Evolutionary conservation across 2,888 invertebrate species (phyloP), one percentile per base, ranked within the genome.

Genomic region (Coecobrya sp.): DNA sequence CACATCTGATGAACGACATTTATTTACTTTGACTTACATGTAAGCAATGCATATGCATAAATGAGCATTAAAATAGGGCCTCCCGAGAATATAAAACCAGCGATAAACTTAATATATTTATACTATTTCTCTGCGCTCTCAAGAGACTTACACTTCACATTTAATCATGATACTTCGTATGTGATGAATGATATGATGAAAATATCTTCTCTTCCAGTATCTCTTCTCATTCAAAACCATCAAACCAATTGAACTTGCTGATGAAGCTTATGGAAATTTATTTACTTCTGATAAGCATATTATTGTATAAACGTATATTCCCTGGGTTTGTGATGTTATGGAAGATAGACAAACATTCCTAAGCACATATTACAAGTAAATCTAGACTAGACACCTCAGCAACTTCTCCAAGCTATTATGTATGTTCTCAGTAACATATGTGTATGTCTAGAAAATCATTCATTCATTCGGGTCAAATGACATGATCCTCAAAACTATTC

Each of bases 381-480:
- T 45, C 76, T 27, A 70, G 70, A 36, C 22, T 62, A 25, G 62
- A 8, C 5, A 4, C 55, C 8, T n/a, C n/a, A n/a, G n/a, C n/a
- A n/a, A n/a, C n/a, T n/a, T n/a, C n/a, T n/a, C 22, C 5, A 70
- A 36, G 1, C 16, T 68, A 30, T 25, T 30, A 0, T 55, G 55
- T 55, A 8, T 62, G 22, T 62, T 62, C 62, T 22, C 22, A 62
- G 36, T 36, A 36, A 36, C 7, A 7, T 7, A 36, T 36, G 7
- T 36, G 36, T 2, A 36, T 4, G 36, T n/a, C n/a, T 59, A 19
- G 62, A 62, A 25, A 8, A 62, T 84, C 84, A 84, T 70, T 86
- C 86, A 88, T 16, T 62, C 62, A 62, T 81, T 65, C 84, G 89
- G 89, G 89, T 89, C 84, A 70, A 55, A 89, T 73, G 52, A 90